A percentile compares a stretch with the other conserved stretches of the same genome.
phyloP scores from a whole-genome alignment of 2,113 vertebrate species.

The Alouatta palliata region DNA sequence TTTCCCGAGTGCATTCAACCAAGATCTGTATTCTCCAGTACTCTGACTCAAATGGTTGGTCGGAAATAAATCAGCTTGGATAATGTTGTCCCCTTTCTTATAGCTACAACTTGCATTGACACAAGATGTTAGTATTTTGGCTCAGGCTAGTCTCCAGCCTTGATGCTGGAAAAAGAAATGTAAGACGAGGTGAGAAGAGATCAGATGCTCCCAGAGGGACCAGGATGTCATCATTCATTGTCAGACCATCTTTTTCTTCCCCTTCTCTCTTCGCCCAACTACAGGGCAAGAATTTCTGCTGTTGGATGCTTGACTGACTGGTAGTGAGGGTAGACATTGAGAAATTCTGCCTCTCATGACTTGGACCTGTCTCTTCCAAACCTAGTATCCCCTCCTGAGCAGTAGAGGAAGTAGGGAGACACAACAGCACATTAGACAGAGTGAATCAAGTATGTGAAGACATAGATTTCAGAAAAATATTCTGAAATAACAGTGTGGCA shows the following conservation, averaged over 20 bases:
- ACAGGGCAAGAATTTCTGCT: neutral
- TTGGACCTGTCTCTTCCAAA: slow-evolving; percentile 4
- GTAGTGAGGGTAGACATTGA: neutral
- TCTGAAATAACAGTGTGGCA: neutral
- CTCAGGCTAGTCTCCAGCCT: neutral
- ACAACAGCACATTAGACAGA: neutral
- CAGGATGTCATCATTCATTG: neutral
- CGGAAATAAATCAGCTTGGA: neutral
- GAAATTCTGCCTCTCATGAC: neutral
- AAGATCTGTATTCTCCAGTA: neutral
- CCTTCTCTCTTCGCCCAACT: neutral
- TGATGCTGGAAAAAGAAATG: neutral
- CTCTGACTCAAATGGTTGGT: neutral
- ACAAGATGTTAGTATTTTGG: slow-evolving; percentile 7
- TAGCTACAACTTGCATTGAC: neutral
- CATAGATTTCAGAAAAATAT: neutral
- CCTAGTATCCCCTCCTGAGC: neutral
- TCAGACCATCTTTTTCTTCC: neutral
- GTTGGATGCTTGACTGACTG: neutral
- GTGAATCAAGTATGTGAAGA: neutral
- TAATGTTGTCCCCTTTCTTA: neutral
- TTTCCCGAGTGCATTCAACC: slow-evolving; percentile 56
- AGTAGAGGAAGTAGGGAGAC: neutral
- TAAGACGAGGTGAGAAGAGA: neutral
- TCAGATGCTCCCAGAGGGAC: neutral